Evolutionary conservation across 2,797 vertebrate species (phyloP).

Genomic region (Clarias platycephalus): DNA sequence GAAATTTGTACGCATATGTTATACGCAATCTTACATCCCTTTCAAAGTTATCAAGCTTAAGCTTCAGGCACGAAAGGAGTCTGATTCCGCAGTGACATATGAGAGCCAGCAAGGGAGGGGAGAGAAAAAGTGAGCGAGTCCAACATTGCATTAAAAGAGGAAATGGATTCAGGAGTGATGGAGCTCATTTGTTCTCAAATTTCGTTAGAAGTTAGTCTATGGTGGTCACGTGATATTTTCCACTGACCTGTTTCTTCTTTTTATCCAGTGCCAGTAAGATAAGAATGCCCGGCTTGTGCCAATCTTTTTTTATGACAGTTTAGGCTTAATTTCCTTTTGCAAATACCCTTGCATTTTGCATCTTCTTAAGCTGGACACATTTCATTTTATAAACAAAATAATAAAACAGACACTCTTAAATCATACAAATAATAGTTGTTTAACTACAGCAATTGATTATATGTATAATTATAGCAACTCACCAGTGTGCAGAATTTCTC

Average conservation of each 20-base stretch:
- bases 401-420: neutral
- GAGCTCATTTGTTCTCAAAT: neutral
- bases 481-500: slow-evolving; percentile 99
- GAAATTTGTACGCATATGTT: neutral
- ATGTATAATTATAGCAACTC: slow-evolving; percentile 66
- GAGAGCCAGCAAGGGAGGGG: neutral
- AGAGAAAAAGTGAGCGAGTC: neutral
- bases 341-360: neutral
- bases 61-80: neutral
- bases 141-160: neutral
- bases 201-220: neutral
- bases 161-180: neutral
- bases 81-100: neutral
- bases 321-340: neutral
- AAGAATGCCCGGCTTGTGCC: neutral
- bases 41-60: neutral
- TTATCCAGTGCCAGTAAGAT: neutral
- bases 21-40: neutral
- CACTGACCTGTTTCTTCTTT: neutral
- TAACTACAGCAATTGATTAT: neutral
- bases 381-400: too few relatives aligned
- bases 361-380: neutral
- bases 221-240: neutral
- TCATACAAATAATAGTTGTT: neutral
- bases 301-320: neutral